Percentiles rank a stretch among this genome's conserved stretches.
Conservation (phyloP, 2,888 invertebrate species). For the Drosophila austrosaltans region DNA sequence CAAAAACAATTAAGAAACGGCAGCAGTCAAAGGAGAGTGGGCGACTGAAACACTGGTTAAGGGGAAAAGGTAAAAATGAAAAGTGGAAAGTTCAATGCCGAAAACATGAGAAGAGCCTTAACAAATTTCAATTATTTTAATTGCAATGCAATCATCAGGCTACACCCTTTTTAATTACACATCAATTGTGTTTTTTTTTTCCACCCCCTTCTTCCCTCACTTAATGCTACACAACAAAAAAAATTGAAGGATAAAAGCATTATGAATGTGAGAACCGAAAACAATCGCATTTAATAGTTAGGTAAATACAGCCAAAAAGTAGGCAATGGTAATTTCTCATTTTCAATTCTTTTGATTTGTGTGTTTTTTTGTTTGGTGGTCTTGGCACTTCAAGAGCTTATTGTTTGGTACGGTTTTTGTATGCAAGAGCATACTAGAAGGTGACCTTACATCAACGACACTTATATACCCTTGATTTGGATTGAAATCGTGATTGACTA, state of each 20-base stretch:
- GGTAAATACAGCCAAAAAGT: conserved; percentile 63
- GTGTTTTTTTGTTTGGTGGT: conserved; percentile 41
- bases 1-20: conserved; percentile 62
- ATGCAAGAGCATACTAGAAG: conserved; percentile 2
- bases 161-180: conserved; percentile 34
- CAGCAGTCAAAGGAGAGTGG: not conserved
- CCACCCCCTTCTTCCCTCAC: not conserved
- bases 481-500: too few relatives aligned
- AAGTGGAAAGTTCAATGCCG: conserved; percentile 64
- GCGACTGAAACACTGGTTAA: not conserved
- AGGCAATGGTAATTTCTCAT: conserved; percentile 63
- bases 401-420: conserved; percentile 40
- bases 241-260: conserved; percentile 14
- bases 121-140: conserved; percentile 71
- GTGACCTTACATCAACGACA: not conserved
- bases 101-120: conserved; percentile 24
- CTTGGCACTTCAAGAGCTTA: conserved; percentile 42
- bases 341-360: conserved; percentile 26
- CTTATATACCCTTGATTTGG: not conserved
- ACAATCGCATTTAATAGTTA: conserved; percentile 41
- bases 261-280: conserved; percentile 11
- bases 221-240: conserved; percentile 28
- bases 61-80: conserved; percentile 21
- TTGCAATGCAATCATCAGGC: conserved; percentile 67
- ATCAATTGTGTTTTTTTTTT: conserved; percentile 47